Evolutionary conservation across 2,888 invertebrate genomes (phyloP), one percentile per base, ranked within the genome.

Genomic region (Meandrusa payeni): DNA sequence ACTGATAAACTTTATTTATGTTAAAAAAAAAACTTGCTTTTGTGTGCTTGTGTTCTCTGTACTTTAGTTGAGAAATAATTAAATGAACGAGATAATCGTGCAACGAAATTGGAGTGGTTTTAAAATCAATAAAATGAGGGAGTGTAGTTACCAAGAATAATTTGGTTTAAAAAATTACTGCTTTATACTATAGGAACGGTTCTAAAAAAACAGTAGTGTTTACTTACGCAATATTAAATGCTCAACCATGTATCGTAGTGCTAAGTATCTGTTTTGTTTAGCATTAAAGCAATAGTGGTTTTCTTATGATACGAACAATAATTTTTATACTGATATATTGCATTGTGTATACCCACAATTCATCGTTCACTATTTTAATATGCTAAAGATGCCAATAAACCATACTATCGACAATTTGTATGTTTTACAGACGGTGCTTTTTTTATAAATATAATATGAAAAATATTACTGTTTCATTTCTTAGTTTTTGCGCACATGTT

Each of bases 361-460:
- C 59, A 57, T 73, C 76, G 81, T 74, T 65, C 74, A 79, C 69
- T 81, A 83, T 83, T 81, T 72, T 79, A 80, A 63, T 64, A 72
- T 57, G 71, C 76, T 73, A 66, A 71, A 55, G 72, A 81, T 75
- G 79, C 76, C 81, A 80, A 80, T 74, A 73, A 78, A 64, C 55
- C 48, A 52, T 63, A 75, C 74, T 76, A 79, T 70, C 72, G 64
- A 67, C 76, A 74, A 73, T 82, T 87, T 85, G 77, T 85, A 83
- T 77, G 79, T 81, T 85, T 81, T 85, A 86, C 83, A 80, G 81
- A 85, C 76, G 86, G 86, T 87, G 87, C 86, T 87, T 87, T 40
- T n/a, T 85, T 80, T 79, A 79, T 79, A 83, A 85, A 86, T 83
- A 85, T 74, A 83, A 63, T 73, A 69, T 57, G 26, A 55, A 61